These are phyloP conservation scores for Coracopsis vasa DNA, from an alignment of 2,113 vertebrate species.

Conservation along the genomic window DNA sequence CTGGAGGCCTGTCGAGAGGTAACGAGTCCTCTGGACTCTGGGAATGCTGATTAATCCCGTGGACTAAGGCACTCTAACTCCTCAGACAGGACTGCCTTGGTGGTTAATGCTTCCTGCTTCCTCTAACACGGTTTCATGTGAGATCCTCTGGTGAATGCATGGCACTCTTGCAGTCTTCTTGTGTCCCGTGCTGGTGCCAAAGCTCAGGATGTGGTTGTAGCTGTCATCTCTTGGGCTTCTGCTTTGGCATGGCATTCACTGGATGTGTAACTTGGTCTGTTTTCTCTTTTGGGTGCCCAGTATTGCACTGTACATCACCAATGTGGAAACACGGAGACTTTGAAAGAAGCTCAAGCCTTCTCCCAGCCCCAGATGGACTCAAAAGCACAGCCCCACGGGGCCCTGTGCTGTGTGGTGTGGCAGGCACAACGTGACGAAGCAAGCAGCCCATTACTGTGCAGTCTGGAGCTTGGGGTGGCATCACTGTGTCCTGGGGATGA, in stretches of 20 bases:
- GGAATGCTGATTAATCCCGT: neutral
- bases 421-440: neutral
- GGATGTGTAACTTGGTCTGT: neutral
- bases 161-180: neutral
- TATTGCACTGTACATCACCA: neutral
- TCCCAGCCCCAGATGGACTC: neutral
- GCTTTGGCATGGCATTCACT: neutral
- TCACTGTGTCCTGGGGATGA: accelerated
- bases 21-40: neutral
- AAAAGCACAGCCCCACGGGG: neutral
- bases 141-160: neutral
- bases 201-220: neutral
- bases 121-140: neutral
- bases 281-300: neutral
- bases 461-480: neutral
- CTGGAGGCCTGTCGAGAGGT: neutral
- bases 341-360: neutral
- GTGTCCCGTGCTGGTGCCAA: neutral
- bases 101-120: neutral
- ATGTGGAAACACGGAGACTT: neutral
- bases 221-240: neutral
- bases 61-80: neutral
- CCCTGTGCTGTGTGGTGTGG: accelerated
- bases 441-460: neutral
- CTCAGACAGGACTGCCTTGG: neutral